Conservation (phyloP, 2,113 vertebrate species). For the Astur gentilis region DNA sequence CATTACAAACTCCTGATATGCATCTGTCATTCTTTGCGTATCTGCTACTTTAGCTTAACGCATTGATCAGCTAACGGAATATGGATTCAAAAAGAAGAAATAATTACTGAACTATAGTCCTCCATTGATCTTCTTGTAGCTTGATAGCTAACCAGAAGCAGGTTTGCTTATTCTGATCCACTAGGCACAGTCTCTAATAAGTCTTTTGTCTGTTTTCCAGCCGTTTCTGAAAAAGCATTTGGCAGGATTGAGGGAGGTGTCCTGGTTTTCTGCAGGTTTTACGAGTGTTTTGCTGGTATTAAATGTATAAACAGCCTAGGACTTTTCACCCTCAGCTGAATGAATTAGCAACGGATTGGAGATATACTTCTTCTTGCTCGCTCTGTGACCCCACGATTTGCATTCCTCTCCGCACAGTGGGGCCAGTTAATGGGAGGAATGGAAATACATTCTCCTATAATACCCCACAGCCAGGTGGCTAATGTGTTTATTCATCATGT, state of each 20-base stretch:
- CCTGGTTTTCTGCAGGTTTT: background rate
- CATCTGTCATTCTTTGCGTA: background rate
- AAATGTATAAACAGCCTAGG: background rate
- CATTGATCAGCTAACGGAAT: background rate
- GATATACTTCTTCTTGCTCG: background rate
- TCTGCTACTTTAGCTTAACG: background rate
- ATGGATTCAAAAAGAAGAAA: background rate
- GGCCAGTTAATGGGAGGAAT: background rate
- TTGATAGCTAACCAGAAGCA: background rate
- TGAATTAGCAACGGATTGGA: background rate
- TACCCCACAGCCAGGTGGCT: background rate
- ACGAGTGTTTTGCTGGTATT: background rate
- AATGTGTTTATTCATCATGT: background rate
- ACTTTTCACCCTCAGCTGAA: background rate
- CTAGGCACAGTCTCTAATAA: background rate
- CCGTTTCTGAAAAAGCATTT: background rate
- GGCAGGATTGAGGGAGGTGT: background rate
- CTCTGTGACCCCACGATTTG: background rate
- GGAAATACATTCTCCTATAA: background rate
- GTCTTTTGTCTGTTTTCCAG: background rate
- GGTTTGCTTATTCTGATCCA: background rate
- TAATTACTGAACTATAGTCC: background rate
- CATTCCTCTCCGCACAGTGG: background rate
- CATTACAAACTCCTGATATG: conserved; percentile 1
- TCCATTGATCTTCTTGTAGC: background rate